Conservation (phyloP, 2,797 vertebrate genomes). For the Forpus xanthops region DNA sequence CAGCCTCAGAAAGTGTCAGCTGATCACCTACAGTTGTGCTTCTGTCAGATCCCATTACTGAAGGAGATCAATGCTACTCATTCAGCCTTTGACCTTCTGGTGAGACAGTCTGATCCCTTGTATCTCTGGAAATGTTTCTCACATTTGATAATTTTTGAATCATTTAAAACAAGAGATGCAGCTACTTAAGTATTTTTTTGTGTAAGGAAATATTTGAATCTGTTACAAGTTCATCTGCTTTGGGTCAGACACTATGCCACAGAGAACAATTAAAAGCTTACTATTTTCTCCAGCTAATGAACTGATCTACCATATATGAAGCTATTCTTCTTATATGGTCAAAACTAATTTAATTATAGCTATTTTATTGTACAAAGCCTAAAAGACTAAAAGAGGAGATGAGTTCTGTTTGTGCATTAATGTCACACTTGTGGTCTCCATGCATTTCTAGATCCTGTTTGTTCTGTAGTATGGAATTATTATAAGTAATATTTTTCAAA, state of each 20-base stretch:
- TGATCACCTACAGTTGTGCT: slow-evolving; percentile 69
- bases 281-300: not conserved
- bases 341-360: not conserved
- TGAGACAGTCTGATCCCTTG: slow-evolving; percentile 73
- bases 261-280: not conserved
- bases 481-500: not conserved
- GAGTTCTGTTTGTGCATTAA: not conserved
- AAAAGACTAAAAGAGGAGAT: not conserved
- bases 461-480: not conserved
- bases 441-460: not conserved
- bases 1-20: slow-evolving; percentile 71
- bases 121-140: slow-evolving; percentile 27
- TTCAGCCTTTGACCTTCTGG: slow-evolving; percentile 63
- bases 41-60: slow-evolving; percentile 61
- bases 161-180: not conserved
- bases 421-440: not conserved
- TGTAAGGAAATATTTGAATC: not conserved
- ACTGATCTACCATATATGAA: not conserved
- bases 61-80: slow-evolving; percentile 66
- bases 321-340: not conserved
- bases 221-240: not conserved
- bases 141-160: not conserved
- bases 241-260: not conserved
- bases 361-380: not conserved
- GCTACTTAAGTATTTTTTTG: not conserved